Conservation (phyloP, 2,888 invertebrate species). For the Malacosoma neustria region DNA sequence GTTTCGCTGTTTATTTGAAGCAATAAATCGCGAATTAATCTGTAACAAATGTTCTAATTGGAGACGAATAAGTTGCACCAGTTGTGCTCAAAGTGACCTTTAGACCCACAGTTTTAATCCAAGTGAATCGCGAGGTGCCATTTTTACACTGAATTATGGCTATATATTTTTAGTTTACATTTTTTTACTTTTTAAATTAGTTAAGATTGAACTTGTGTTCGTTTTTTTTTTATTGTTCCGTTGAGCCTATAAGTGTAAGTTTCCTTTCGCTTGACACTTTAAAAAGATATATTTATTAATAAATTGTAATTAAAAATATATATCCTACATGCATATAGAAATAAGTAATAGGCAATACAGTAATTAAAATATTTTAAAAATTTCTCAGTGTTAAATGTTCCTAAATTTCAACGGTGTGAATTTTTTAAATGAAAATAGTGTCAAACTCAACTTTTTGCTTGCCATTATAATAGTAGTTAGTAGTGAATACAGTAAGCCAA, state of each 20-base stretch:
- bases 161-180: too few relatives aligned
- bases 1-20: too few relatives aligned
- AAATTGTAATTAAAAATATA: constrained; percentile 8
- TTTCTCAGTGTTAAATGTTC: constrained; percentile 73
- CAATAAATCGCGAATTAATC: too few relatives aligned
- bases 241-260: constrained; percentile 30
- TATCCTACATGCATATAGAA: constrained; percentile 24
- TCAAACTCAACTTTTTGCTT: constrained; percentile 51
- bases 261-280: constrained; percentile 17
- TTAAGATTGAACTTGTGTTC: constrained; percentile 63
- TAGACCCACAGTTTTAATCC: constrained; percentile 32
- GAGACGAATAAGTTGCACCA: too few relatives aligned
- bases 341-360: constrained; percentile 57
- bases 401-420: constrained; percentile 67
- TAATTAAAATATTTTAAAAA: constrained; percentile 38
- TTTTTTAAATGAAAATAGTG: constrained; percentile 41
- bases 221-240: constrained; percentile 42
- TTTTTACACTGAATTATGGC: constrained; percentile 55
- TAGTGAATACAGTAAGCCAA: constrained; percentile 23
- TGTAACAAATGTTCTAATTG: too few relatives aligned
- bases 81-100: too few relatives aligned
- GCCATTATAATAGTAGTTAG: constrained; percentile 54
- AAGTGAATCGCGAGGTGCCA: constrained; percentile 70
- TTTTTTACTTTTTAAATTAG: constrained; percentile 46
- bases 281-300: background rate